Evolutionary conservation across 35 echinoderm and acorn worm genomes (phyloP).

Genomic region (Apostichopus japonicus): DNA sequence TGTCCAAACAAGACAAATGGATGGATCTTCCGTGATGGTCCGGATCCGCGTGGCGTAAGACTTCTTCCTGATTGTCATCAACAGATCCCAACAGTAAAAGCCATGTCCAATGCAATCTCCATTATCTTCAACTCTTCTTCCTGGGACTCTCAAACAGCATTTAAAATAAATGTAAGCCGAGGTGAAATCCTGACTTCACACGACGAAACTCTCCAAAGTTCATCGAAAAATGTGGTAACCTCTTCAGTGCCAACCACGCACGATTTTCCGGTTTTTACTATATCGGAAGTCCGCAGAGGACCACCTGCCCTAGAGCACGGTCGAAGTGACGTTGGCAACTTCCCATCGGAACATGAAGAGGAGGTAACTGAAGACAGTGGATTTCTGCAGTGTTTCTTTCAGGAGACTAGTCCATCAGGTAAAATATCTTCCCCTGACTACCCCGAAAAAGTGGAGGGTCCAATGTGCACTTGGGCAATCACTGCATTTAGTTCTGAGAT

Average conservation of each 20-base stretch:
- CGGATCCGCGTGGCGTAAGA: constrained; percentile 26
- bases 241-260: too few relatives aligned
- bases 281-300: background rate
- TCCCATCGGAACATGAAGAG: background rate
- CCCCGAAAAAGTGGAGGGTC: constrained; percentile 33
- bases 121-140: constrained; percentile 24
- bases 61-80: constrained; percentile 4
- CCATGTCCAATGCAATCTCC: background rate
- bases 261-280: background rate
- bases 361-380: background rate
- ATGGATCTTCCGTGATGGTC: constrained; percentile 32
- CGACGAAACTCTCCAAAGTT: background rate
- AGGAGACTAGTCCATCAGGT: constrained; percentile 31
- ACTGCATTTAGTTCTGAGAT: constrained; percentile 30
- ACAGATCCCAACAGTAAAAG: background rate
- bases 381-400: constrained; percentile 33
- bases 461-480: constrained; percentile 34
- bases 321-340: too few relatives aligned
- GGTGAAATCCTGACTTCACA: background rate
- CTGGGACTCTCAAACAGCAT: constrained; percentile 5
- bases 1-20: constrained; percentile 23
- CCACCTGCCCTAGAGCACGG: background rate
- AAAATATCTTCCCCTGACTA: constrained; percentile 31
- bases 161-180: background rate
- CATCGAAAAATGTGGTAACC: too few relatives aligned